Evolutionary conservation across 2,797 vertebrate species (phyloP).

Genomic region (Scarus forsteni): DNA sequence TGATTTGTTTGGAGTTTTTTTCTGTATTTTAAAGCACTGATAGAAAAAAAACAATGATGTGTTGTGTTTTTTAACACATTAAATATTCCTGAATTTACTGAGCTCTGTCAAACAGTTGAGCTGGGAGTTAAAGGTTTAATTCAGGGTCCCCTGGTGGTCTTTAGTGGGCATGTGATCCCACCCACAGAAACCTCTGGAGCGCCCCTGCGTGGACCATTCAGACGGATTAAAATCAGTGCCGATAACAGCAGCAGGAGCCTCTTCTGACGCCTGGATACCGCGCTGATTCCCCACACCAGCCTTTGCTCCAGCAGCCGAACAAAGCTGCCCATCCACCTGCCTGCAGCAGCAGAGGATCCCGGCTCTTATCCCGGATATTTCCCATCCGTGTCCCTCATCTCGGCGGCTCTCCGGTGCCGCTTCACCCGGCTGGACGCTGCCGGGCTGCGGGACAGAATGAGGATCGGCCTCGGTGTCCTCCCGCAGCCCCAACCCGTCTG

Average conservation of each 20-base stretch:
- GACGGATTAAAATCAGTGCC: slow-evolving; percentile 34
- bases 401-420: neutral
- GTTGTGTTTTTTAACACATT: no score
- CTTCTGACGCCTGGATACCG: slow-evolving; percentile 13
- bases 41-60: no score
- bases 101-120: no score
- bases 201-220: slow-evolving; percentile 38
- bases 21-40: no score
- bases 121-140: neutral
- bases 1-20: no score
- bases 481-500: slow-evolving; percentile 42
- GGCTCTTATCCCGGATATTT: slow-evolving; percentile 25
- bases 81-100: no score
- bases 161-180: neutral
- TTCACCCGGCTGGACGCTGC: slow-evolving; percentile 25
- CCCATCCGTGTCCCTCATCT: neutral
- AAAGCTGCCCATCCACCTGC: slow-evolving; percentile 52
- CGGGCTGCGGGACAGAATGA: slow-evolving; percentile 51
- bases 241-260: slow-evolving; percentile 11
- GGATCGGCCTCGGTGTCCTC: slow-evolving; percentile 54
- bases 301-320: slow-evolving; percentile 40
- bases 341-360: slow-evolving; percentile 27
- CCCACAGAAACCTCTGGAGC: neutral
- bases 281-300: slow-evolving; percentile 27
- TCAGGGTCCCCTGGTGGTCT: neutral